phyloP scores from a whole-genome alignment of 2,888 invertebrate species.

The Rhopalosiphum nymphaeae region DNA sequence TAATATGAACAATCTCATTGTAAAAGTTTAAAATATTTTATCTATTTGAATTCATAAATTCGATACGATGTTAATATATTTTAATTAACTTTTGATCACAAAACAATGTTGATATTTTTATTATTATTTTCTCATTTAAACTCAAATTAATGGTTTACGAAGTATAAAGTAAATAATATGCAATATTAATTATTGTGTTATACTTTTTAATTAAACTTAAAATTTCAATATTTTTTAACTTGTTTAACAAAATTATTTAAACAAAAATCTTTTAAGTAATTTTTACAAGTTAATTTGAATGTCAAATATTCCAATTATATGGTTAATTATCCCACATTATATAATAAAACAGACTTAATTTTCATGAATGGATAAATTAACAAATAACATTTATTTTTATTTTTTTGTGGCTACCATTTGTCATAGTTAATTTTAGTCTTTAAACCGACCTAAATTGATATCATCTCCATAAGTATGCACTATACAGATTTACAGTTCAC shows the following conservation, averaged over 20 bases:
- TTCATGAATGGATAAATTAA: neutral
- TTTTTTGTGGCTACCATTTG: neutral
- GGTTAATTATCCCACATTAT: neutral
- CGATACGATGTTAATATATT: neutral
- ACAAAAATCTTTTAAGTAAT: neutral
- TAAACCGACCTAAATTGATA: neutral
- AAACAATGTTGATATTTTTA: neutral
- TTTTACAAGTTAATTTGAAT: neutral
- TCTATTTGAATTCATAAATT: neutral
- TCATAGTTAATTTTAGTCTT: neutral
- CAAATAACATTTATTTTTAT: neutral
- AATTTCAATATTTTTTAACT: neutral
- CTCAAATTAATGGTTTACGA: neutral
- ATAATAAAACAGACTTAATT: neutral
- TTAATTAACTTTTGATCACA: neutral
- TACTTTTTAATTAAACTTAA: neutral
- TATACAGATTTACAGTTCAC: neutral
- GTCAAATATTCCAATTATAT: neutral
- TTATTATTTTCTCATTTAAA: neutral
- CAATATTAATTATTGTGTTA: neutral
- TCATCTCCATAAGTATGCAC: neutral
- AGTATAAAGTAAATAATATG: neutral
- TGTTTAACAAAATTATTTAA: neutral
- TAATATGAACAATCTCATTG: slow-evolving; percentile 1
- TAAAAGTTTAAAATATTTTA: neutral